Base-by-base conservation (phyloP, 2,888 invertebrate genomes). In the Scaptomyza cyrtandrae region DNA sequence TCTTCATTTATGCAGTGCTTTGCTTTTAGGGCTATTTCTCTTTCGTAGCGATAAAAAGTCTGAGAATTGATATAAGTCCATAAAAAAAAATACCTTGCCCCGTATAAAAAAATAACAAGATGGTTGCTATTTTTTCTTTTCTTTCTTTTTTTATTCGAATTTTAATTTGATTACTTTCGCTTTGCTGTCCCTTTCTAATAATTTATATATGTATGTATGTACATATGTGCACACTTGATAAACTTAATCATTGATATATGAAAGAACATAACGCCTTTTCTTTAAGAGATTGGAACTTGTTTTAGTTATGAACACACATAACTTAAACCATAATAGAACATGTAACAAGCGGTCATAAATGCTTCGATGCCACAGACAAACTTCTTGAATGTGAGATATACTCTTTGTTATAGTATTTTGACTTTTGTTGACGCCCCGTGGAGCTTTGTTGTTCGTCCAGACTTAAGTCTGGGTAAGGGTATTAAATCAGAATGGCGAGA, bases 111-210 rank as follows among this genome's bases (percentile, higher is more conserved):
- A 19, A 19, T 19, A 19, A 46, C 19, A 63, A 46, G 50, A 60
- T 55, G 70, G 61, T 70, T 64, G 19, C 45, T 63, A 14, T 19
- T 19, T 19, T 24, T 24, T 24, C n/a, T 24, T 24, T 24, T 24
- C 24, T 24, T 24, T 3, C 24, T 55, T 76, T 68, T 80, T 39
- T 81, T 81, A 73, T 80, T 74, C 80, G 77, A 81, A 82, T 80
- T 79, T 87, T 89, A 83, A 89, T 89, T 89, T 89, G 87, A 89
- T 89, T 89, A 89, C 81, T 78, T 80, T 78, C 58, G 33, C 52
- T 70, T 65, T 48, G 57, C 57, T 46, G 63, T 10, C 50, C 54
- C 37, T 33, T 52, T 43, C 41, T 45, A 37, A 46, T 64, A 58
- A 64, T 67, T 60, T 60, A 61, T 72, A 61, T 72, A 45, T 9